phyloP scores from a whole-genome alignment of 64 coral and sea anemone genomes.

The Actinia equina region DNA sequence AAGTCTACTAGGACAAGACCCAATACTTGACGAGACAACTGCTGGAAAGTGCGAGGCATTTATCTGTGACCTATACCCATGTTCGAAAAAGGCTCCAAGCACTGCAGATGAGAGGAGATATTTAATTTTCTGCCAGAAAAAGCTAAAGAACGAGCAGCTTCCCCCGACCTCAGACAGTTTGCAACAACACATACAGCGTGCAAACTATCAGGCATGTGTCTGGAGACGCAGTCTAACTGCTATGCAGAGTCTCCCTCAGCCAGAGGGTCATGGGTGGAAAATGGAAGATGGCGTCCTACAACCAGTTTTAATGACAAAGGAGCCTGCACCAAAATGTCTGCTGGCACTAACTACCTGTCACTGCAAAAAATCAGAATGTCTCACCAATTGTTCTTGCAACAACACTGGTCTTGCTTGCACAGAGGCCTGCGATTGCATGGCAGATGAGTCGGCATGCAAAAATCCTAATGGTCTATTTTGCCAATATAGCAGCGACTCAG shows the following conservation, averaged over 20 bases:
- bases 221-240: constrained; percentile 23
- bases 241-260: constrained; percentile 18
- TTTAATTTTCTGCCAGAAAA: constrained; percentile 26
- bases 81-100: neutral
- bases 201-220: constrained; percentile 27
- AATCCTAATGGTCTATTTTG: constrained; percentile 2
- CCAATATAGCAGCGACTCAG: constrained; percentile 2
- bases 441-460: neutral
- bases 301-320: constrained; percentile 39
- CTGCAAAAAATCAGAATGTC: neutral
- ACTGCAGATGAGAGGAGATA: constrained; percentile 22
- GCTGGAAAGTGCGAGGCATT: constrained; percentile 15
- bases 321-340: constrained; percentile 29
- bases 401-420: constrained; percentile 42
- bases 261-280: constrained; percentile 17
- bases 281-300: neutral
- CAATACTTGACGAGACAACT: neutral
- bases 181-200: constrained; percentile 12
- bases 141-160: constrained; percentile 3
- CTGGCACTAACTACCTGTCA: constrained; percentile 1
- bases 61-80: constrained; percentile 10
- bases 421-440: constrained; percentile 67
- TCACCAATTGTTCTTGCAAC: constrained; percentile 13
- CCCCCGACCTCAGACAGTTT: constrained; percentile 39
- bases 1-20: neutral